Base-by-base conservation (phyloP, 2,113 vertebrate species). In the Strix uralensis region DNA sequence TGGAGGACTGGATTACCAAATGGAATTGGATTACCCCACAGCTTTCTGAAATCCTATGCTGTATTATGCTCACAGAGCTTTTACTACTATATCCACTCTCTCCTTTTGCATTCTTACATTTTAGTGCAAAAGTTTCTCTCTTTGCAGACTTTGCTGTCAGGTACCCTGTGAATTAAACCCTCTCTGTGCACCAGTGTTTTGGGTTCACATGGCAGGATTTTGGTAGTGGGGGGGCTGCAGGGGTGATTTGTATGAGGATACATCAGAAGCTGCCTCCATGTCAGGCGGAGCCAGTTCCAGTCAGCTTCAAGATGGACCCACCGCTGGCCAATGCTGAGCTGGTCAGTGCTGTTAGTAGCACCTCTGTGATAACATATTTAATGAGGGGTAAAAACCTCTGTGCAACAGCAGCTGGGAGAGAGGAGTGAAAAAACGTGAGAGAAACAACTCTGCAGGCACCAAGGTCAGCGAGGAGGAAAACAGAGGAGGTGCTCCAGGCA, bases 401-500 rank as follows among this genome's bases (percentile, higher is more conserved):
- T 1, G 7, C 6, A n/a, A 38, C 57, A 66, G 87, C 25, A 82
- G 21, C 70, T 36, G 59, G 25, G 19, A 88, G 44, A 78, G 32
- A 30, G 0, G 2, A 55, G 29, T 21, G 65, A 61, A 21, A 22
- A 59, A 29, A 22, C 13, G 25, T 69, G 18, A 55, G 21, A 36
- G 61, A 40, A 79, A 36, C n/a, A 79, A 25, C 29, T 22, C 58
- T 67, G 23, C 36, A 72, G 52, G 63, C 7, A 30, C 23, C 23
- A 17, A 71, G 15, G 3, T 62, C 30, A 38, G 19, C 1, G 3
- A 57, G 5, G 51, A 92, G 58, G 42, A 15, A 80, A 15, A 5
- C 1, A 5, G 9, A 32, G 7, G 21, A 44, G 6, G 15, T 65
- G 10, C 7, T 79, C 5, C 40, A 49, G 20, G 22, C 2, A 0